phyloP scores from a whole-genome alignment of 2,888 invertebrate species.

The Calameuta filiformis region DNA sequence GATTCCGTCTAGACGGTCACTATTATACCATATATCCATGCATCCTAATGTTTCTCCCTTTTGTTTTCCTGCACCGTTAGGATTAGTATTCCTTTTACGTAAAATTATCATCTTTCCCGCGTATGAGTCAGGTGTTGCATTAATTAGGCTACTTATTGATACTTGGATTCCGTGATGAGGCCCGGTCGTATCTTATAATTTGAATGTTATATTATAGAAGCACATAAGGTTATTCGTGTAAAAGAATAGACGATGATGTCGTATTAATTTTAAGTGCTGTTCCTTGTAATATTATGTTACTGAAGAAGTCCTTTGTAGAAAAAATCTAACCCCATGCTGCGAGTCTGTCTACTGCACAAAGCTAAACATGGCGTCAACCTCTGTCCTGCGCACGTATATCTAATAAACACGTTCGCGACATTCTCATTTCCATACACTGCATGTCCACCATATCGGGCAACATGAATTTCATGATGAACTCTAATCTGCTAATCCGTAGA shows the following conservation, averaged over 20 bases:
- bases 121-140: background rate
- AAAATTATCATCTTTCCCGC: background rate
- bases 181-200: background rate
- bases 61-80: constrained; percentile 1
- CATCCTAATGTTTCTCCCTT: background rate
- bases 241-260: background rate
- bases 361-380: background rate
- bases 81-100: constrained; percentile 15
- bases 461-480: background rate
- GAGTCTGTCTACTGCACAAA: background rate
- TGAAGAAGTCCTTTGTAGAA: background rate
- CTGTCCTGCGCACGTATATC: background rate
- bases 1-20: constrained; percentile 24
- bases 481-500: background rate
- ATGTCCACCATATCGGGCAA: background rate
- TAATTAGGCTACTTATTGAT: background rate
- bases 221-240: background rate
- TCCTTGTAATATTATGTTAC: background rate
- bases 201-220: background rate
- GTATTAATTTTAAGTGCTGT: background rate
- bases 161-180: background rate
- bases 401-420: background rate
- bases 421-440: background rate
- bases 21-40: constrained; percentile 19
- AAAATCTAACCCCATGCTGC: background rate